phyloP scores from a whole-genome alignment of 2,888 invertebrate species.

The Andrena flavipes region DNA sequence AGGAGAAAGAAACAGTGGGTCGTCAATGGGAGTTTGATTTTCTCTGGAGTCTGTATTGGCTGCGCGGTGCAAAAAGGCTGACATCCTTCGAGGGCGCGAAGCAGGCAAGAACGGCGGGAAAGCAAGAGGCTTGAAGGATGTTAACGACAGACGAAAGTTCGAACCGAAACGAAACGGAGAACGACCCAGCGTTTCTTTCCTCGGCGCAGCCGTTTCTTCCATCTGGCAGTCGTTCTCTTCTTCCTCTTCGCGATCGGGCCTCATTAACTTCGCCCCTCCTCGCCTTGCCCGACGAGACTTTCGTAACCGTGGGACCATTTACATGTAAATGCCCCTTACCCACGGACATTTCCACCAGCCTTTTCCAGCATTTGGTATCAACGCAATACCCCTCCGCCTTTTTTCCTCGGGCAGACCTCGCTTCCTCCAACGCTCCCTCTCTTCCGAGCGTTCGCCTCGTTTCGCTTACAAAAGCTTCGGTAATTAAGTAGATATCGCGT shows the following conservation, averaged over 20 bases:
- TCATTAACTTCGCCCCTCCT: conserved; percentile 68
- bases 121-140: conserved; percentile 51
- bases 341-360: conserved; percentile 70
- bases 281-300: conserved; percentile 58
- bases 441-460: conserved; percentile 44
- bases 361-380: conserved; percentile 65
- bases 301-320: conserved; percentile 71
- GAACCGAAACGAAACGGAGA: conserved; percentile 66
- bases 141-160: conserved; percentile 67
- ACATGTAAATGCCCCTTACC: conserved; percentile 75
- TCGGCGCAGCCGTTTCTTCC: conserved; percentile 43
- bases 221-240: conserved; percentile 60
- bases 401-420: conserved; percentile 3
- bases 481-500: conserved; percentile 73
- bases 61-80: conserved; percentile 45
- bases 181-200: conserved; percentile 53
- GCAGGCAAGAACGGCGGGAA: conserved; percentile 48
- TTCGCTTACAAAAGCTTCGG: conserved; percentile 73
- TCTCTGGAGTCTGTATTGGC: conserved; percentile 20
- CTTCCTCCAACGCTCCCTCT: conserved; percentile 29
- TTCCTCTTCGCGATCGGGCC: conserved; percentile 67
- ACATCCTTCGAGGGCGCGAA: conserved; percentile 44
- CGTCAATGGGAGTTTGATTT: conserved; percentile 43
- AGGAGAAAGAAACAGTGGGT: conserved; percentile 16
- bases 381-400: conserved; percentile 42